Base-by-base conservation (phyloP, 2,888 invertebrate genomes). In the Stenodema calcarata region DNA sequence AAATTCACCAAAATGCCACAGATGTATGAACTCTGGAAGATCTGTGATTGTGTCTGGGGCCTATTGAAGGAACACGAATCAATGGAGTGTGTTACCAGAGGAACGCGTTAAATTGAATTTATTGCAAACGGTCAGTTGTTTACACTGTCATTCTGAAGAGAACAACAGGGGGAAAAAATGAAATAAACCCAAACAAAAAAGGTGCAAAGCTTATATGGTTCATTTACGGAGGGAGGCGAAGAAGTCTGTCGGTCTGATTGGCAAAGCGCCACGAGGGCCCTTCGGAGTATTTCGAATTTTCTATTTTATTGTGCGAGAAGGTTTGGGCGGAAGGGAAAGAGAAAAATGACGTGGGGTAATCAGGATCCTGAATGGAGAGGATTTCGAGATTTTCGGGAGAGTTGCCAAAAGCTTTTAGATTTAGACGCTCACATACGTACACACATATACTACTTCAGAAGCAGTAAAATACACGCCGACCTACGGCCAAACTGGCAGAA, bases 301-400 rank as follows among this genome's bases (percentile, higher is more conserved):
- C 54, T 54, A 54, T 81, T 81, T 81, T 54, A 81, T 54, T 28
- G 54, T 35, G 7, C n/a, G 79, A 23, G 79, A 47, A 44, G 12
- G 14, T 30, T 11, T n/a, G 75, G 14, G 35, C 16, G 30, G 80
- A 28, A 30, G 54, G 54, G 54, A 11, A n/a, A 30, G 30, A 28
- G 81, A 81, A 81, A 81, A 81, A 81, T 62, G 62, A 81, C 81
- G 79, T 18, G 16, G 81, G 81, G 81, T 54, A 54, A 81, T 81
- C 81, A 54, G 35, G 81, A 16, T 54, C n/a, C 54, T 81, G 81
- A 54, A 81, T 81, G 81, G 81, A 81, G 81, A 50, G 81, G 81
- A 81, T 81, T 50, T 81, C 28, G 18, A 81, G 62, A 50, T 50
- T 50, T 81, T 54, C 28, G 54, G 54, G 54, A 50, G 35, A 30